A percentile compares a stretch with the other conserved stretches of the same genome.
Evolutionary conservation across 2,797 vertebrate genomes (phyloP).

Genomic region (Lepilemur ruficaudatus): DNA sequence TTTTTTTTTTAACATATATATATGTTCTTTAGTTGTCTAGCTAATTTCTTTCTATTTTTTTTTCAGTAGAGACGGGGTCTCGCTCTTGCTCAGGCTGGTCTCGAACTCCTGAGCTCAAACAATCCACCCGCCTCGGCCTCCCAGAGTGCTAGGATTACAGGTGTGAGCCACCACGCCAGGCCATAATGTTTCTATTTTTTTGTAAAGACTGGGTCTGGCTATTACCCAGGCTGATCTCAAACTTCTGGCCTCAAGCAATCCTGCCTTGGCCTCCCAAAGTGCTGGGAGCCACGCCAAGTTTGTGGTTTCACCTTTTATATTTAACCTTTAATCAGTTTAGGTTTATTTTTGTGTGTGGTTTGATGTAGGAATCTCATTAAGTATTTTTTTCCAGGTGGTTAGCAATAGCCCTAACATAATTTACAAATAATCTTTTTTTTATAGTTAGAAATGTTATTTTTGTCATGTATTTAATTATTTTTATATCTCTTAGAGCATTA

Average conservation of each 20-base stretch:
- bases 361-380: not conserved
- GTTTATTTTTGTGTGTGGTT: not conserved
- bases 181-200: not conserved
- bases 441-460: not conserved
- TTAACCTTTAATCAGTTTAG: conserved; percentile 3
- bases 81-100: no score
- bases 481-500: not conserved
- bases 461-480: not conserved
- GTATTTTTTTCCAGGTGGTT: not conserved
- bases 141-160: no score
- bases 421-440: not conserved
- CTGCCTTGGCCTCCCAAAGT: not conserved
- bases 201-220: not conserved
- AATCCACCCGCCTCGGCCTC: no score
- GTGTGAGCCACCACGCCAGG: no score
- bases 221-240: not conserved
- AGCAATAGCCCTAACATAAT: not conserved
- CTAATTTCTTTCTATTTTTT: no score
- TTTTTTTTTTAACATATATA: no score
- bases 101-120: no score
- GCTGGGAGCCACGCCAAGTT: not conserved
- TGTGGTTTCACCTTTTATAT: not conserved
- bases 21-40: no score
- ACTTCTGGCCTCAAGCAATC: not conserved
- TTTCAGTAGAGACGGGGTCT: no score